phyloP scores from a whole-genome alignment of 2,888 invertebrate genomes.

The Apodemia duryi region DNA sequence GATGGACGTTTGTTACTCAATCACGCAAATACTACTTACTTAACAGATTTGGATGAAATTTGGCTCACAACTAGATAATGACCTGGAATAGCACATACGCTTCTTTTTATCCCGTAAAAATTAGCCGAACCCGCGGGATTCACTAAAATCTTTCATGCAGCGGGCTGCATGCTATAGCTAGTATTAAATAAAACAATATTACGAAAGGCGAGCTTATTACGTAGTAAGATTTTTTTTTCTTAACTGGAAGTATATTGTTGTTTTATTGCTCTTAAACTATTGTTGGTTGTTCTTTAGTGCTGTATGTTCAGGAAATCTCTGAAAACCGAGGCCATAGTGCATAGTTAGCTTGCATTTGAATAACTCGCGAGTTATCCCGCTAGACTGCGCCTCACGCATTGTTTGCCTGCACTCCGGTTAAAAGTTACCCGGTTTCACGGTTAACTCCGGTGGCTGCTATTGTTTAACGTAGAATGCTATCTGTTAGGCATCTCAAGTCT shows the following conservation, averaged over 20 bases:
- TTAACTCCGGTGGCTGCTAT: slow-evolving; percentile 27
- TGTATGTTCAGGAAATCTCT: slow-evolving; percentile 14
- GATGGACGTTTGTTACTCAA: no score
- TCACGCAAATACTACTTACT: no score
- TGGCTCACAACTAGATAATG: no score
- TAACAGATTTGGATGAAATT: no score
- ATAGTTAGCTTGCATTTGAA: slow-evolving; percentile 32
- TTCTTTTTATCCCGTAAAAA: no score
- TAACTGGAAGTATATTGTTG: background rate
- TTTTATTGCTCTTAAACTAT: slow-evolving; percentile 15
- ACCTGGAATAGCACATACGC: no score
- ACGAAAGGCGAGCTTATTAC: no score
- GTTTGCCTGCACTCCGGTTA: slow-evolving; percentile 29
- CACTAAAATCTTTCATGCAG: no score
- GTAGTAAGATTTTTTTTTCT: no score
- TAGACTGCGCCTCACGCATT: slow-evolving; percentile 31
- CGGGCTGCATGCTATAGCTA: no score
- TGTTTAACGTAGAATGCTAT: slow-evolving; percentile 21
- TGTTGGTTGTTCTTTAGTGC: background rate
- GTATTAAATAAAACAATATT: no score
- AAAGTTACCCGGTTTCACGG: slow-evolving; percentile 26
- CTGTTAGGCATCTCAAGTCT: background rate
- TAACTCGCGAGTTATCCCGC: slow-evolving; percentile 37
- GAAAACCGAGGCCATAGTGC: slow-evolving; percentile 14
- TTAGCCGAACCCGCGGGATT: no score